Evolutionary conservation across 2,888 invertebrate genomes (phyloP).

Genomic region (Epinotia ramella): DNA sequence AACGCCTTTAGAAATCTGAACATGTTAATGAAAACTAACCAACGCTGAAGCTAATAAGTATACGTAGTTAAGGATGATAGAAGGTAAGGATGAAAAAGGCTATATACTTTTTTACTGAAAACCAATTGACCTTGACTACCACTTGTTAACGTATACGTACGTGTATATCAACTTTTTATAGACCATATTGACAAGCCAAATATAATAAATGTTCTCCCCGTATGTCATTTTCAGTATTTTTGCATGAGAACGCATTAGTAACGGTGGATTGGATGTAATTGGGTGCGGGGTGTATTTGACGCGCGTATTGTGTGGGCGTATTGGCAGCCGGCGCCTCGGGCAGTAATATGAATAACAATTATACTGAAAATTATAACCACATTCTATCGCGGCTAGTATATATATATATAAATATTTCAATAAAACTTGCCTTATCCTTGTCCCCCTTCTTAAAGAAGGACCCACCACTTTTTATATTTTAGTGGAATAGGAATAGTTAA

Average conservation of each 20-base stretch:
- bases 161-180: background rate
- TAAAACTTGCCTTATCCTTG: background rate
- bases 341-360: constrained; percentile 29
- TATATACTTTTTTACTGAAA: too few species aligned
- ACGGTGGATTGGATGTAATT: constrained; percentile 64
- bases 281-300: constrained; percentile 60
- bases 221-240: constrained; percentile 42
- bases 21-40: background rate
- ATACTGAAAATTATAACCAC: background rate
- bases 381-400: background rate
- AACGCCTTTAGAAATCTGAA: background rate
- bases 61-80: background rate
- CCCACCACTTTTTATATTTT: too few species aligned
- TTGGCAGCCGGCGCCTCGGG: constrained; percentile 14
- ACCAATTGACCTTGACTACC: background rate
- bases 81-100: background rate
- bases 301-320: constrained; percentile 56
- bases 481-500: too few species aligned
- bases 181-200: background rate
- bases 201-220: constrained; percentile 21
- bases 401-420: background rate
- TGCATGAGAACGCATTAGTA: constrained; percentile 58
- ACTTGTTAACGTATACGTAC: too few species aligned
- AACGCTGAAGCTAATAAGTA: background rate
- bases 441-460: background rate